A percentile compares a stretch with the other conserved stretches of the same genome.
Conservation (phyloP, 2,113 vertebrate species). For the Cyphomyrus discorhynchus region DNA sequence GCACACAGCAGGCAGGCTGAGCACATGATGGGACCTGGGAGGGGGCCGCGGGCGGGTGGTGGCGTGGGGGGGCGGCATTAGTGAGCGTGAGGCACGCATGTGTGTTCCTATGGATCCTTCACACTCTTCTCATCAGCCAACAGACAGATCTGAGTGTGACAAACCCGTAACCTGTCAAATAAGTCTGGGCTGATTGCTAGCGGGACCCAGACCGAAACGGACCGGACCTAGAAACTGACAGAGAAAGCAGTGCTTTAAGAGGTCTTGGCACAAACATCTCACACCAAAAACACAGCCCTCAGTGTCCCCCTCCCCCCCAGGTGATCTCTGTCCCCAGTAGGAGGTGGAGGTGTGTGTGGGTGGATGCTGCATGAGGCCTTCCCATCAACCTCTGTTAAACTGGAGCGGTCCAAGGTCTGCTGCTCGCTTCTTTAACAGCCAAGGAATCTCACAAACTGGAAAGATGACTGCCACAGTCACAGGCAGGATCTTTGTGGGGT, state of each 20-base stretch:
- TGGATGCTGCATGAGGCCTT: not conserved
- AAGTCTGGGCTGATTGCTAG: not conserved
- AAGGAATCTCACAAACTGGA: not conserved
- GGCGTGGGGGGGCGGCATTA: not conserved
- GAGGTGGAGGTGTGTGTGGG: not conserved
- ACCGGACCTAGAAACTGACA: not conserved
- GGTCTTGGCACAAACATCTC: not conserved
- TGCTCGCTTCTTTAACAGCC: not conserved
- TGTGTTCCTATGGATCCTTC: not conserved
- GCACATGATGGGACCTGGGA: slow-evolving; percentile 27
- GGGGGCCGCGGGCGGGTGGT: slow-evolving; percentile 1
- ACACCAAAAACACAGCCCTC: not conserved
- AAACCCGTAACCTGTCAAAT: not conserved
- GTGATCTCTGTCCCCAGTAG: not conserved
- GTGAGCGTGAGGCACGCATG: not conserved
- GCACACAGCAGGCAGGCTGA: slow-evolving; percentile 30
- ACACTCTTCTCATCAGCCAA: not conserved
- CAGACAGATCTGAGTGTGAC: not conserved
- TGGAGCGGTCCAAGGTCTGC: not conserved
- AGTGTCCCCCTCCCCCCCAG: not conserved
- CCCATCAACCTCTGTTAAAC: not conserved
- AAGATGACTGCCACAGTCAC: not conserved
- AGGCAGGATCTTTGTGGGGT: no score
- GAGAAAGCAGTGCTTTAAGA: not conserved
- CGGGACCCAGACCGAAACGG: not conserved